Percentiles rank a stretch among this genome's conserved stretches.
Conservation (phyloP, 2,113 vertebrate species). For the Chiloscyllium plagiosum region DNA sequence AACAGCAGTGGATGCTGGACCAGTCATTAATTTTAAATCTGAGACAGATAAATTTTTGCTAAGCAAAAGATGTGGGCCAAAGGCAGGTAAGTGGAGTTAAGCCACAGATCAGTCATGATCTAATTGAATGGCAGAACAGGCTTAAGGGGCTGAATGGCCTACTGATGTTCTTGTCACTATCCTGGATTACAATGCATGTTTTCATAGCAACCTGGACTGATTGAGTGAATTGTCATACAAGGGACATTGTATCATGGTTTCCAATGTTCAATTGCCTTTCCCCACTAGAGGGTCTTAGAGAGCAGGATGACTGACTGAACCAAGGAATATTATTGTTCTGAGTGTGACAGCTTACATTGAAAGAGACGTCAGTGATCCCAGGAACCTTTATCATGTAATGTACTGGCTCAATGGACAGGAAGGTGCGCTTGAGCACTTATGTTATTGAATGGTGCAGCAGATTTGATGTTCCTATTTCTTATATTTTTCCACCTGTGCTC, state of each 20-base stretch:
- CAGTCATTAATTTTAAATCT: too few relatives aligned
- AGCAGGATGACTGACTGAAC: neutral
- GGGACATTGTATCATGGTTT: neutral
- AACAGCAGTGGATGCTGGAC: too few relatives aligned
- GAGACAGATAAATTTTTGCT: too few relatives aligned
- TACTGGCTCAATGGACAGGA: neutral
- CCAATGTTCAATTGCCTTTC: neutral
- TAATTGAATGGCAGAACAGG: too few relatives aligned
- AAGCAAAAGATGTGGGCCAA: too few relatives aligned
- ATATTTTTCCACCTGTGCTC: neutral
- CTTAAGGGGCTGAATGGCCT: too few relatives aligned
- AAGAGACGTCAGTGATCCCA: neutral
- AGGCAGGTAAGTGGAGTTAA: too few relatives aligned
- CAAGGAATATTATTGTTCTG: neutral
- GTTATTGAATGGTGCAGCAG: neutral
- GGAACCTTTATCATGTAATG: neutral
- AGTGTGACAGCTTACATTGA: neutral
- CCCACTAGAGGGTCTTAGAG: neutral
- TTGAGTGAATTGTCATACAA: neutral
- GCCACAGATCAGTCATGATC: too few relatives aligned
- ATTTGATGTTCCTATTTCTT: neutral
- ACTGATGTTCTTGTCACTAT: too few relatives aligned
- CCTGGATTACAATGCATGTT: neutral
- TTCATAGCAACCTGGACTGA: too few relatives aligned
- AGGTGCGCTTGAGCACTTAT: neutral